phyloP scores from a whole-genome alignment of 1,140 invertebrate genomes.

The Neocloeon triangulifer region DNA sequence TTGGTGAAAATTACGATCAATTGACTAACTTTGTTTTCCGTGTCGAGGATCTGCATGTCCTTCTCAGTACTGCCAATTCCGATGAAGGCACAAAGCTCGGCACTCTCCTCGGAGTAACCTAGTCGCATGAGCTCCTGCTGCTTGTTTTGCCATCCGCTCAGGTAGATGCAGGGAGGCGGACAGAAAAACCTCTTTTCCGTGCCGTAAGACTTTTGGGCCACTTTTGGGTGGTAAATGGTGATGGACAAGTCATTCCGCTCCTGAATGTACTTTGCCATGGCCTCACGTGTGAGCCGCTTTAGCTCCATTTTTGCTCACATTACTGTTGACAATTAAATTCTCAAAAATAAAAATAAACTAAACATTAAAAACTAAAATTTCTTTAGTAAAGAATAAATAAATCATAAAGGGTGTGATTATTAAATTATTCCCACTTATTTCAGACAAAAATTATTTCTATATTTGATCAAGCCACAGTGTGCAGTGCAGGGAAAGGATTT shows the following conservation, averaged over 20 bases:
- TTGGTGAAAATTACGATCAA: too few relatives aligned
- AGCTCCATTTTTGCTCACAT: too few relatives aligned
- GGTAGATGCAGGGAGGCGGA: slow-evolving; percentile 96
- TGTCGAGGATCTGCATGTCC: slow-evolving; percentile 97
- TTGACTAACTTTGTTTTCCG: slow-evolving; percentile 59
- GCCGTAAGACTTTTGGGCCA: slow-evolving; percentile 98
- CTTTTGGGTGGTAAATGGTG: slow-evolving; percentile 95
- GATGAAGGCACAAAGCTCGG: slow-evolving; percentile 92
- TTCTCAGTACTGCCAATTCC: slow-evolving; percentile 97
- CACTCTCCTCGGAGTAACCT: slow-evolving; percentile 69
- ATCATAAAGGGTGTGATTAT: too few relatives aligned
- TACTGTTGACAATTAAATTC: too few relatives aligned
- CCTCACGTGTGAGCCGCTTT: slow-evolving; percentile 71
- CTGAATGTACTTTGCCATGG: slow-evolving; percentile 86
- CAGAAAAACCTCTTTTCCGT: slow-evolving; percentile 99
- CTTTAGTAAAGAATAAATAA: too few relatives aligned
- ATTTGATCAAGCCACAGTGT: slow-evolving; percentile 15
- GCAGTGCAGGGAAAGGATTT: slow-evolving; percentile 74
- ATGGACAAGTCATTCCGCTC: slow-evolving; percentile 90
- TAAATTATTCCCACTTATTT: too few relatives aligned
- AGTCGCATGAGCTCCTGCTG: slow-evolving; percentile 70
- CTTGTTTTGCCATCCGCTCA: slow-evolving; percentile 91
- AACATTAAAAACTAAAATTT: too few relatives aligned
- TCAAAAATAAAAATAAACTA: too few relatives aligned
- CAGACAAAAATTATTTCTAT: too few relatives aligned